phyloP scores from a whole-genome alignment of 37 sponge, comb jelly and placozoan genomes.

The Axinella damicornis region DNA sequence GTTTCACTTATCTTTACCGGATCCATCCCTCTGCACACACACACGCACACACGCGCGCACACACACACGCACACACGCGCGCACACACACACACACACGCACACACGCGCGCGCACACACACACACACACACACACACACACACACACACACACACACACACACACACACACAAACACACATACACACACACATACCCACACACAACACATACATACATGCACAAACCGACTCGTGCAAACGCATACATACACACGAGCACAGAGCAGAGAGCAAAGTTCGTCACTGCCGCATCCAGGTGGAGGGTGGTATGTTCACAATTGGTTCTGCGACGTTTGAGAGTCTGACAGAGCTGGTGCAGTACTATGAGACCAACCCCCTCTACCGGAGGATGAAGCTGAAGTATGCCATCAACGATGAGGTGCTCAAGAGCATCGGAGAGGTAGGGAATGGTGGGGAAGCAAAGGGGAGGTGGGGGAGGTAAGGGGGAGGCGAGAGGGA shows the following conservation, averaged over 20 bases:
- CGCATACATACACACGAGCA: not conserved
- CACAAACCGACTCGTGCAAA: not conserved
- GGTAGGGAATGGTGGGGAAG: slow-evolving; percentile 37
- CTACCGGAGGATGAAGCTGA: slow-evolving; percentile 95
- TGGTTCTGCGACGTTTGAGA: slow-evolving; percentile 96
- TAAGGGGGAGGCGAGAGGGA: too few species aligned
- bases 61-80: not conserved
- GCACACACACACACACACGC: not conserved
- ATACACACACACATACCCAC: not conserved
- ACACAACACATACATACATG: not conserved
- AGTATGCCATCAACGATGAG: slow-evolving; percentile 94
- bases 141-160: not conserved
- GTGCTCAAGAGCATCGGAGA: slow-evolving; percentile 82
- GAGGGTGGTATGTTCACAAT: slow-evolving; percentile 87
- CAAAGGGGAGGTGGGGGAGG: too few species aligned
- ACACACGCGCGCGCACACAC: not conserved
- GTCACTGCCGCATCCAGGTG: slow-evolving; percentile 88
- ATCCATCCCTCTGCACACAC: not conserved
- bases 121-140: not conserved
- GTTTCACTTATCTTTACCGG: not conserved
- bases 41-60: not conserved
- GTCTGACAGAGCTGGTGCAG: slow-evolving; percentile 88
- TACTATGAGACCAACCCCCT: slow-evolving; percentile 96
- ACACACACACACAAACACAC: not conserved
- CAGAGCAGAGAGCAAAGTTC: slow-evolving; percentile 89